Evolutionary conservation across 2,888 invertebrate species (phyloP), one percentile per base, ranked within the genome.

Genomic region (Tinea semifulvella): DNA sequence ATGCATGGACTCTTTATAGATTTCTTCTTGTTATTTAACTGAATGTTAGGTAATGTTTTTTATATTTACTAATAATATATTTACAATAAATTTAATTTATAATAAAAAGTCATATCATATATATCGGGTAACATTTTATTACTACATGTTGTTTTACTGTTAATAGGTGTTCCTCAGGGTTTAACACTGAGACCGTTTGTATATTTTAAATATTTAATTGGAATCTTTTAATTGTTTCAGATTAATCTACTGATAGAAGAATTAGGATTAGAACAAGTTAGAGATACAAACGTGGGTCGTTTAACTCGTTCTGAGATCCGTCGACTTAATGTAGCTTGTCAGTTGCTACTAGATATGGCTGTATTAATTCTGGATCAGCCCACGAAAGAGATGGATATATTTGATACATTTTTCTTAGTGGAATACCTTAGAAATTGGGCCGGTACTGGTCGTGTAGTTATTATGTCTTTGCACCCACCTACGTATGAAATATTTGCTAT

Each of bases 401-500:
- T 97, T 57, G 97, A 97, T 61, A 94, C 96, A 0, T 97, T 96
- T 72, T 97, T 97, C 68, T 72, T 97, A 42, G 91, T 97, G 46
- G 96, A 97, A 66, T 97, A 96, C 67, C 75, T 97, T 52, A 85
- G 96, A 51, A 95, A 96, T 65, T 97, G 96, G 94, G 92, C 93
- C 19, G 84, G 86, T 52, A 84, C 85, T 27, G 87, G 92, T 1
- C 83, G 94, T 52, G 91, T 95, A 40, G 94, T 96, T 10, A 88
- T 97, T 36, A 85, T 97, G 76, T 96, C 96, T 0, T 76, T 96
- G 20, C 95, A 96, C 63, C 96, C 97, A 16, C 95, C 96, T 2
- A 96, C 96, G 1, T 95, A 95, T 61, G 96, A 97, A 71, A 96
- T 97, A 53, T 89, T 96, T 51, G 94, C 95, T 19, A 97, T 97